Percentiles rank a stretch among this genome's conserved stretches.
Conservation (phyloP, 1,140 invertebrate genomes). For the Oreohelix idahoensis region DNA sequence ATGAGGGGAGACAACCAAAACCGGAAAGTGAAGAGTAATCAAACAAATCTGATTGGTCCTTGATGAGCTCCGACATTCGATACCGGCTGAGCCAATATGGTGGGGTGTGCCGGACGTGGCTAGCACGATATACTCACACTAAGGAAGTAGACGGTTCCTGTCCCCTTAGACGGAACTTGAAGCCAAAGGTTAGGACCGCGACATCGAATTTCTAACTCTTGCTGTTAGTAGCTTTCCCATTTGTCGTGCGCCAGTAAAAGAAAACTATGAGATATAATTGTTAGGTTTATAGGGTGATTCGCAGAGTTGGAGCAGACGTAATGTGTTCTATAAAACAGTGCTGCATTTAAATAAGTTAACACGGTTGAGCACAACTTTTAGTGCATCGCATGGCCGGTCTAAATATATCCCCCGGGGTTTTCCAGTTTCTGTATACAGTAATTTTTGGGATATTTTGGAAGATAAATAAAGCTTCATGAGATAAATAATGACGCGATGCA, state of each 20-base stretch:
- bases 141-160: conserved; percentile 2
- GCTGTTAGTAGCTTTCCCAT: not conserved
- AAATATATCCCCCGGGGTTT: too few relatives aligned
- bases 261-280: too few relatives aligned
- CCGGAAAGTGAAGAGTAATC: conserved; percentile 36
- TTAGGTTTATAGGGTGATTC: too few relatives aligned
- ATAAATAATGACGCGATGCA: too few relatives aligned
- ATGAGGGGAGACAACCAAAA: conserved; percentile 24
- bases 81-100: conserved; percentile 6
- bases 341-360: too few relatives aligned
- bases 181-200: not conserved
- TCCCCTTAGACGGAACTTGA: conserved; percentile 6
- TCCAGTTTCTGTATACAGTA: too few relatives aligned
- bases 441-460: too few relatives aligned
- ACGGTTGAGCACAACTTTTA: too few relatives aligned
- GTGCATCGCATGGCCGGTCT: too few relatives aligned
- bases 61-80: conserved; percentile 29
- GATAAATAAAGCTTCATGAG: too few relatives aligned
- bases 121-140: not conserved
- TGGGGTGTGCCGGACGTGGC: not conserved
- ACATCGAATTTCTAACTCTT: not conserved
- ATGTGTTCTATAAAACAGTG: too few relatives aligned
- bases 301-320: too few relatives aligned
- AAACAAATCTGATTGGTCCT: conserved; percentile 38
- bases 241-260: not conserved